Base-by-base conservation (phyloP, 2,113 vertebrate genomes). In the Crotophaga sulcirostris region DNA sequence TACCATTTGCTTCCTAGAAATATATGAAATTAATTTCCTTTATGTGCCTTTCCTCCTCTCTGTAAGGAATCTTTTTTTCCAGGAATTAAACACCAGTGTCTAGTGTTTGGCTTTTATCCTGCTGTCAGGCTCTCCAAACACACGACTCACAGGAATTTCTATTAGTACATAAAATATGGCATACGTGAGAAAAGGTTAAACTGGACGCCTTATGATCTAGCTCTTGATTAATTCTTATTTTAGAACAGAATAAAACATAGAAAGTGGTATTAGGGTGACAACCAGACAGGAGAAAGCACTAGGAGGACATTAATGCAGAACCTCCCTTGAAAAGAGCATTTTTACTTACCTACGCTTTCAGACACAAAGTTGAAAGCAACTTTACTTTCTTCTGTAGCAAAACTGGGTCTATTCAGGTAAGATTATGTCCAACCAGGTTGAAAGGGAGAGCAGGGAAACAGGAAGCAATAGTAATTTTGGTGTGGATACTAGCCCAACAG, bases 201-300 rank as follows among this genome's bases (percentile, higher is more conserved):
- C 67, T 34, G 34, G 89, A 79, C 75, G 54, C 54, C 49, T 92
- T 28, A 13, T 34, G 42, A 11, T 21, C 67, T 70, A 79, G 62
- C 25, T 54, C 83, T 44, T 60, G 80, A 80, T 93, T 89, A 86
- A 69, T 58, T 77, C 62, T 69, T 11, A 81, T 80, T 94, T 89
- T 25, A 74, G 60, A 66, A 5, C 19, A 62, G 55, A 80, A 25
- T 58, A 56, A 72, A 85, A 15, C 47, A 29, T 17, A 56, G 63
- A 29, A 24, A 28, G 31, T 2, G 13, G 15, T 8, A 14, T 23
- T 5, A 33, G 26, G 16, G 83, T 60, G 76, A 76, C 49, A 79
- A 5, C 3, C 83, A 68, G 84, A 7, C 1, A 60, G 24, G 34
- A 89, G 44, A 55, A 84, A 84, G 47, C 56, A 72, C 13, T 16